phyloP scores from a whole-genome alignment of 2,888 invertebrate genomes.

The Metopia argyrocephala region DNA sequence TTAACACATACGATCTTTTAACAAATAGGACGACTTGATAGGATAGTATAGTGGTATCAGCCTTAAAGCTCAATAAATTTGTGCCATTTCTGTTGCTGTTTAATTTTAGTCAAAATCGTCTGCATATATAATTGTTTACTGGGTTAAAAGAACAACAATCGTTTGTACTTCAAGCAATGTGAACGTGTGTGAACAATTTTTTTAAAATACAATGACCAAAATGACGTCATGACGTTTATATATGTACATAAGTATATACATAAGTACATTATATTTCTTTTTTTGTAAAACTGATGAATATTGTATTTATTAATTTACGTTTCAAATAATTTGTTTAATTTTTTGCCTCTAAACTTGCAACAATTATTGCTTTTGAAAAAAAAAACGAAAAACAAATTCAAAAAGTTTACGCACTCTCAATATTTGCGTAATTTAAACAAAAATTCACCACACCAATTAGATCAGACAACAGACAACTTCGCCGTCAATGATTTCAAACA shows the following conservation, averaged over 20 bases:
- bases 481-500: neutral
- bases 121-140: conserved; percentile 18
- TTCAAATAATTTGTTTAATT: too few species aligned
- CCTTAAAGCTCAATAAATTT: neutral
- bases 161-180: conserved; percentile 12
- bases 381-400: neutral
- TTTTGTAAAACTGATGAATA: too few species aligned
- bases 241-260: too few species aligned
- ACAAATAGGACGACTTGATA: too few species aligned
- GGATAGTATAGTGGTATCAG: too few species aligned
- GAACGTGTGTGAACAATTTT: conserved; percentile 49
- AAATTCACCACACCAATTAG: neutral
- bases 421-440: neutral
- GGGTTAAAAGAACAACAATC: conserved; percentile 38
- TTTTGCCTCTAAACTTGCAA: too few species aligned
- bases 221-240: conserved; percentile 59
- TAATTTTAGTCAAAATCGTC: too few species aligned
- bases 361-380: neutral
- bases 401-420: neutral
- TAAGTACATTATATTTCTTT: too few species aligned
- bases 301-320: too few species aligned
- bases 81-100: too few species aligned
- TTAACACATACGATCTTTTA: too few species aligned
- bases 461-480: too few species aligned
- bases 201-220: conserved; percentile 46